These are phyloP conservation scores for Drosophila melanosoma DNA, from an alignment of 2,888 invertebrate species.

Conservation along the genomic window DNA sequence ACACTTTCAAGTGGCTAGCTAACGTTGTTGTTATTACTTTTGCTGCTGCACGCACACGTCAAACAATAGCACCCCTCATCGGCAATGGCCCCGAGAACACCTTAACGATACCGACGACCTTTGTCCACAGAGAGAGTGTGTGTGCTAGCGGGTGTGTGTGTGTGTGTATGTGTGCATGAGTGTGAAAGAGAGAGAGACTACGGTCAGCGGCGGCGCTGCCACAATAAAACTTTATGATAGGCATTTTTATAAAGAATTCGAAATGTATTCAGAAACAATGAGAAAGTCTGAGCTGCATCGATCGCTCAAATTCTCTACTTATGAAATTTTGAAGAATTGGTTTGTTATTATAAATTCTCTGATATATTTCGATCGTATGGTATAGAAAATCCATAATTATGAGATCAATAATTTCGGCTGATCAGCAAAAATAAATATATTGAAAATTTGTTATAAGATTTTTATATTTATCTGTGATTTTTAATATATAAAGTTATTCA, in stretches of 20 bases:
- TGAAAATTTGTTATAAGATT: background rate
- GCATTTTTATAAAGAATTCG: conserved; percentile 73
- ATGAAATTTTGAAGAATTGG: background rate
- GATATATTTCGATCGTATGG: background rate
- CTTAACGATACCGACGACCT: conserved; percentile 71
- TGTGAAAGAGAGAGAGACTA: conserved; percentile 35
- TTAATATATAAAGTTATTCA: background rate
- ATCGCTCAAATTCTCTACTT: conserved; percentile 35
- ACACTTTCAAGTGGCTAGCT: conserved; percentile 78
- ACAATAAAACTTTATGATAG: conserved; percentile 78
- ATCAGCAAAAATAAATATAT: background rate
- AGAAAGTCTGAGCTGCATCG: conserved; percentile 53
- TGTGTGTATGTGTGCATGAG: conserved; percentile 5
- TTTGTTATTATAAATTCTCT: background rate
- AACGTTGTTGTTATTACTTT: conserved; percentile 42
- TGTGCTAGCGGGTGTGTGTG: conserved; percentile 16
- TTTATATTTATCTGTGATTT: background rate
- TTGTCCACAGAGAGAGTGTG: conserved; percentile 59
- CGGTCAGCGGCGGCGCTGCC: conserved; percentile 67
- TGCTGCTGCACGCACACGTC: conserved; percentile 58
- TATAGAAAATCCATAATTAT: background rate
- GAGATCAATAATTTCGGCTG: background rate
- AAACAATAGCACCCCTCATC: conserved; percentile 73
- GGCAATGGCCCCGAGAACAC: conserved; percentile 65
- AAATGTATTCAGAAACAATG: conserved; percentile 60